These are phyloP conservation scores for Trachythela sp. DNA, from an alignment of 64 coral and sea anemone genomes.

Conservation along the genomic window DNA sequence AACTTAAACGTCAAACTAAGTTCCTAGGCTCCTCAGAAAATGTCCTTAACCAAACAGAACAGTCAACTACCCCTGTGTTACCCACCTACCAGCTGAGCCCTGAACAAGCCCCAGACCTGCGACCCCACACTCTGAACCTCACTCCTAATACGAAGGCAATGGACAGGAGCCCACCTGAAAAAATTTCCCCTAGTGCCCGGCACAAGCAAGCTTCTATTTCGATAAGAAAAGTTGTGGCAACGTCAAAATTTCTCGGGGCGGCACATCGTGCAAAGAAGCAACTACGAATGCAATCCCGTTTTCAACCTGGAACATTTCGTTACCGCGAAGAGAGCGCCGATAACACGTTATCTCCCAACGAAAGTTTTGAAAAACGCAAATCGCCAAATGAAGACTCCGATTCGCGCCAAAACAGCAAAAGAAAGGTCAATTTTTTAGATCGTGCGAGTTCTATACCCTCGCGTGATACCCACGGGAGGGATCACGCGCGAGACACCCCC, in stretches of 20 bases:
- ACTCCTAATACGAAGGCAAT: background rate
- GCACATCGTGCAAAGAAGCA: background rate
- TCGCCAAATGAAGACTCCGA: background rate
- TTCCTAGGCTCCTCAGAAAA: background rate
- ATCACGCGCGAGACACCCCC: background rate
- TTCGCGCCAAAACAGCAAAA: background rate
- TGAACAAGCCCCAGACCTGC: background rate
- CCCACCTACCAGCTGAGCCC: background rate
- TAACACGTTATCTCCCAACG: background rate
- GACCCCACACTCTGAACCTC: background rate
- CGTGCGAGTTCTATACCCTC: background rate
- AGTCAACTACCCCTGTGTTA: no score
- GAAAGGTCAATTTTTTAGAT: background rate
- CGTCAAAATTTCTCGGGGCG: background rate
- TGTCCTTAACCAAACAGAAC: background rate
- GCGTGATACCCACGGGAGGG: background rate
- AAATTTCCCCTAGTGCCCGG: background rate
- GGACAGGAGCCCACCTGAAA: background rate
- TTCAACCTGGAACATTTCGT: background rate
- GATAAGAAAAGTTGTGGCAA: background rate
- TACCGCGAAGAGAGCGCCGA: background rate
- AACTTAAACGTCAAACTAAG: background rate
- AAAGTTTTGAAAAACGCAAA: background rate
- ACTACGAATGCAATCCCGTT: slow-evolving; percentile 1
- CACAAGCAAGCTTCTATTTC: background rate